Base-by-base conservation (phyloP, 2,888 invertebrate species). In the Agrochola lota region DNA sequence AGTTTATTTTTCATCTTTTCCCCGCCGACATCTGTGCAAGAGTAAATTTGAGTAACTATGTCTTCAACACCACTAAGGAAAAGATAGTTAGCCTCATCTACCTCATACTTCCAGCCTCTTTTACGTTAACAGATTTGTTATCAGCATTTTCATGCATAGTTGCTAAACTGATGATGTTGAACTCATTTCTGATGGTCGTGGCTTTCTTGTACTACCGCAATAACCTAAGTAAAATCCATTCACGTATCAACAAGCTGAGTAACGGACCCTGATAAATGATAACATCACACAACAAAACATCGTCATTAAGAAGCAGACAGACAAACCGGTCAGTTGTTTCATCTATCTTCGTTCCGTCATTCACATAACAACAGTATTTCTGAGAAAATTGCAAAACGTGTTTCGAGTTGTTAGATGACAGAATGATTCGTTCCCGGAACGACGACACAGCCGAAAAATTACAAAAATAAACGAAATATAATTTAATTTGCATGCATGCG, bases 361-460 rank as follows among this genome's bases (percentile, higher is more conserved):
- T 49, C 23, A 57, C 23, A 12, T 35, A 49, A 7, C n/a, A 52
- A 20, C 79, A 46, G 8, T 52, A 23, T 66, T 81, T 67, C 78
- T 20, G 26, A 40, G 75, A 67, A 74, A 55, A 23, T 35, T 46
- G 52, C 20, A 43, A 52, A 30, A 17, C 35, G 35, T 49, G 6
- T 46, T 20, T 77, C 12, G n/a, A 30, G 30, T 60, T 46, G 23
- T 35, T 52, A 35, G 43, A 43, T 46, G 66, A 73, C 46, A 74
- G 35, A 11, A 74, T 55, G 23, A 67, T 67, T 55, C 26, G 11
- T 79, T 81, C 81, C 20, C 7, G 17, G 66, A 79, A 60, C 9
- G 1, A 26, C 52, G 0, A n/a, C n/a, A n/a, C n/a, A n/a, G n/a
- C n/a, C n/a, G n/a, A n/a, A n/a, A n/a, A n/a, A n/a, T n/a, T n/a